Conservation (phyloP, 2,797 vertebrate species). For the Emydoidea blandingii region DNA sequence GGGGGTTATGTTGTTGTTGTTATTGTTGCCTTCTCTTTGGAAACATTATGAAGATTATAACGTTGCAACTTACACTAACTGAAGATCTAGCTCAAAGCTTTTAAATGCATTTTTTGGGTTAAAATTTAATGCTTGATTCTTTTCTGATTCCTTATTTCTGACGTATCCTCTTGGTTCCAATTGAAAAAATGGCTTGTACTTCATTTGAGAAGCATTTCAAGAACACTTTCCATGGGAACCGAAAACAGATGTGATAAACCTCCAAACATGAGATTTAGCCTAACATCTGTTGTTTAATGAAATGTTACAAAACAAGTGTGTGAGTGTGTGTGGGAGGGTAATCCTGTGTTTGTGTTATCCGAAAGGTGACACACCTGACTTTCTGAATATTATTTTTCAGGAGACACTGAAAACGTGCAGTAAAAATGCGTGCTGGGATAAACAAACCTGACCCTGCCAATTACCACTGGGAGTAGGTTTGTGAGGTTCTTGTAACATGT, state of each 20-base stretch:
- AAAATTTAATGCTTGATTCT: constrained; percentile 35
- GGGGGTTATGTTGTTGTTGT: neutral
- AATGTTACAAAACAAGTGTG: constrained; percentile 11
- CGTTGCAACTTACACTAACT: neutral
- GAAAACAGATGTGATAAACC: constrained; percentile 54
- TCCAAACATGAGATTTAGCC: constrained; percentile 50
- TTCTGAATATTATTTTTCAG: constrained; percentile 22
- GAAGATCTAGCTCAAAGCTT: constrained; percentile 23
- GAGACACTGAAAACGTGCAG: neutral
- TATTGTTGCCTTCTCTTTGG: neutral
- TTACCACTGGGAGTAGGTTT: neutral
- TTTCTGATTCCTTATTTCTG: neutral
- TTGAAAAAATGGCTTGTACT: constrained; percentile 49
- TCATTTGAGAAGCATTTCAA: constrained; percentile 25
- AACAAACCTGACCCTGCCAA: constrained; percentile 14
- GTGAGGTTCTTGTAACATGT: neutral
- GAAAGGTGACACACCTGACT: constrained; percentile 19
- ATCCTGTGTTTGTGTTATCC: neutral
- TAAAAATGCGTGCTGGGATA: neutral
- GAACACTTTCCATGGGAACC: constrained; percentile 45
- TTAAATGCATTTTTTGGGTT: neutral
- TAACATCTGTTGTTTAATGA: constrained; percentile 54
- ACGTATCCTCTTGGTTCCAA: constrained; percentile 33
- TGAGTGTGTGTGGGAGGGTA: neutral
- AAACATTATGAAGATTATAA: neutral